These are phyloP conservation scores for Malurus cyaneus DNA, from an alignment of 2,113 vertebrate species.

Conservation along the genomic window DNA sequence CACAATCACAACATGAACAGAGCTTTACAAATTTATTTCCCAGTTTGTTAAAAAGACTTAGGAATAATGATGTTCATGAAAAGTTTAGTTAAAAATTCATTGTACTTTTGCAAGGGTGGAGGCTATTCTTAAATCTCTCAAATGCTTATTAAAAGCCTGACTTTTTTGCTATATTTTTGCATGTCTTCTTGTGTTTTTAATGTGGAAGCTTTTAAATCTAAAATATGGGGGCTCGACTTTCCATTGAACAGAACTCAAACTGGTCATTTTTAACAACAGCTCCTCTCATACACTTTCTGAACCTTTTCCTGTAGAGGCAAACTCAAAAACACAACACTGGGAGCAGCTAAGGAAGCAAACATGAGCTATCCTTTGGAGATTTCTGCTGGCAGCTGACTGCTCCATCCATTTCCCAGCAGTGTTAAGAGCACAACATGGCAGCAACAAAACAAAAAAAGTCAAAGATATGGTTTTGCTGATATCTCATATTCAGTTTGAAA, in stretches of 20 bases:
- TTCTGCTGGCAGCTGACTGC: not conserved
- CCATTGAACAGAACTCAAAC: not conserved
- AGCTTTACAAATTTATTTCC: not conserved
- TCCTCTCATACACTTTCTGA: not conserved
- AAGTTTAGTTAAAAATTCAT: not conserved
- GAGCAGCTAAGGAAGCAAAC: not conserved
- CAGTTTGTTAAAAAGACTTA: not conserved
- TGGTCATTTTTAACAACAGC: not conserved
- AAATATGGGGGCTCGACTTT: not conserved
- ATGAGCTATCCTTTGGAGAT: not conserved
- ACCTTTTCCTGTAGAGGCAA: not conserved
- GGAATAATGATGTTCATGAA: not conserved
- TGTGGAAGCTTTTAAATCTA: not conserved
- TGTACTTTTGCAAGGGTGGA: not conserved
- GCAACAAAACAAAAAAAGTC: not conserved
- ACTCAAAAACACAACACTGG: not conserved
- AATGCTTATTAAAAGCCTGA: not conserved
- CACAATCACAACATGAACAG: not conserved
- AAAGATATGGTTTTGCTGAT: not conserved
- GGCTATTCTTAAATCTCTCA: not conserved
- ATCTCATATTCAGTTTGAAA: not conserved
- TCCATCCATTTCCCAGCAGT: not conserved
- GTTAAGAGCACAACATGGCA: not conserved
- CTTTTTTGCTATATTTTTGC: not conserved
- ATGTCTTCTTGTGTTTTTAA: not conserved